Evolutionary conservation across 2,888 invertebrate genomes (phyloP).

Genomic region (Cryptocheilus praepositus): DNA sequence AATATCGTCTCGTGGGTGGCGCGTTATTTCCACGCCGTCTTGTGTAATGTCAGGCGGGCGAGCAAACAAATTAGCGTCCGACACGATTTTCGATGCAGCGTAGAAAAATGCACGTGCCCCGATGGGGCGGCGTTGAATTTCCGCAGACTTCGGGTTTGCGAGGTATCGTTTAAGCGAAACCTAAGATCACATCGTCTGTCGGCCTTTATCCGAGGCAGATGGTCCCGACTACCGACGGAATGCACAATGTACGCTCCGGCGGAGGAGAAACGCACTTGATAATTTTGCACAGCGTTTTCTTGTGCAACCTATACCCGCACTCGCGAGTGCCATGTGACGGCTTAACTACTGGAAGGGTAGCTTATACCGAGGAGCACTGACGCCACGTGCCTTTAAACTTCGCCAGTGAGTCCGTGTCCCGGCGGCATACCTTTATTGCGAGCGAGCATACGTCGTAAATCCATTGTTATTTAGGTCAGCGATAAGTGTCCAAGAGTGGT

Average conservation of each 20-base stretch:
- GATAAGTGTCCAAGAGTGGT: conserved; percentile 45
- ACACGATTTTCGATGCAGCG: neutral
- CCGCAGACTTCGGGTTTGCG: neutral
- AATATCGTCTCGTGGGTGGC: too few relatives aligned
- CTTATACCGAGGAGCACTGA: conserved; percentile 3
- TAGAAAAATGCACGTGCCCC: conserved; percentile 5
- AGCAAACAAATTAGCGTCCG: too few relatives aligned
- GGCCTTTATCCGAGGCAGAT: conserved; percentile 34
- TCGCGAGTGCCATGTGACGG: conserved; percentile 45
- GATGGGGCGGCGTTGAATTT: too few relatives aligned
- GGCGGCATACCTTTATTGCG: conserved; percentile 29
- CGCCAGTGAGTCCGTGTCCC: conserved; percentile 26
- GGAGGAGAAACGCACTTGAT: conserved; percentile 21
- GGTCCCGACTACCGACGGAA: conserved; percentile 20
- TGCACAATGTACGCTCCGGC: conserved; percentile 2
- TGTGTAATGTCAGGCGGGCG: too few relatives aligned
- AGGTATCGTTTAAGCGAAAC: conserved; percentile 37
- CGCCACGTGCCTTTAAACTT: conserved; percentile 51
- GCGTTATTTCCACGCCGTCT: too few relatives aligned
- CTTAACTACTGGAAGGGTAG: neutral
- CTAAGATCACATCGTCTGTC: conserved; percentile 38
- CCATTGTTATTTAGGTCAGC: conserved; percentile 46
- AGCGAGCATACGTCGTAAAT: conserved; percentile 35
- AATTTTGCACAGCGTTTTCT: conserved; percentile 31
- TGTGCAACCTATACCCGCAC: conserved; percentile 6